Base-by-base conservation (phyloP, 2,888 invertebrate genomes). In the Neuroscelio doddi region DNA sequence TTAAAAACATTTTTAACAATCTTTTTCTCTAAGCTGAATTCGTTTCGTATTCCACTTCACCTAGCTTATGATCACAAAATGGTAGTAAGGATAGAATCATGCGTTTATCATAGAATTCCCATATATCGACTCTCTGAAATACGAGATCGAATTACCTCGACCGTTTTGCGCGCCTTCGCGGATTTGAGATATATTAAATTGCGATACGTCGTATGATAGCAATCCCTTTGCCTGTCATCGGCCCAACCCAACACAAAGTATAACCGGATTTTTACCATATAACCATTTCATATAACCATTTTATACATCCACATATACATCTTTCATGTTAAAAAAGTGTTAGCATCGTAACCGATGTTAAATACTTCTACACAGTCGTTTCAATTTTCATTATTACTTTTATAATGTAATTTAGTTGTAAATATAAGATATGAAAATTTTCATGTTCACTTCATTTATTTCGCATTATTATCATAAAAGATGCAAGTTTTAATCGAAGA, bases 121-220 rank as follows among this genome's bases (percentile, higher is more conserved):
- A 36, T 36, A 29, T 47, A 52, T 41, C 46, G 47, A 27, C 29
- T 46, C 39, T 30, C 41, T 53, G 41, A 59, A 59, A 53, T 53
- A 45, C 47, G 49, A 49, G 47, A 61, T 49, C 47, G 32, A 45
- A 62, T 55, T 55, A 55, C 41, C 41, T 27, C 32, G 26, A 39
- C 45, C 39, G 46, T 55, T 55, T 55, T 51, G 29, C 50, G 46
- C 45, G 21, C 47, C 38, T 42, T 49, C 38, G 38, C 47, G 46
- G 52, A 64, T 64, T 42, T 30, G 3, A 57, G 52, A 64, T 64
- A 52, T 57, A 57, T 64, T 57, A 57, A 47, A 57, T 52, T 42
- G 52, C 36, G 47, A 64, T 51, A 56, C 42, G 51, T 51, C 30
- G 46, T 47, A 36, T 30, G 52, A 57, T 46, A 41, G 42, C 63